Evolutionary conservation across 2,797 vertebrate genomes (phyloP).

Genomic region (Cottoperca gobio): DNA sequence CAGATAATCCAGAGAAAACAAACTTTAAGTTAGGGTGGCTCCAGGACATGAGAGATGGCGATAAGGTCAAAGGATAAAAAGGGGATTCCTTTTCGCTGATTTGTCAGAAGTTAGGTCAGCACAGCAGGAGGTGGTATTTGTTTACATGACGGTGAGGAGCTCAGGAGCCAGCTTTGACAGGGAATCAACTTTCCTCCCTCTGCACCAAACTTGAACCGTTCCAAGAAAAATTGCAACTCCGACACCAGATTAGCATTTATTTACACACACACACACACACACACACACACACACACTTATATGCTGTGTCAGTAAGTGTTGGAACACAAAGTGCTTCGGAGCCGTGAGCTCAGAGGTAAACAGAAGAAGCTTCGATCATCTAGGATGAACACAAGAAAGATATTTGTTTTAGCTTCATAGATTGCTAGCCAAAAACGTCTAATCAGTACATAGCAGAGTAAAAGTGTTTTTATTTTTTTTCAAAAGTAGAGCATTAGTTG

Average conservation of each 20-base stretch:
- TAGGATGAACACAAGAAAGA: constrained; percentile 17
- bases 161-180: constrained; percentile 1
- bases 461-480: neutral
- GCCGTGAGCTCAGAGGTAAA: constrained; percentile 29
- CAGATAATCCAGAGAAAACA: constrained; percentile 80
- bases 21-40: constrained; percentile 70
- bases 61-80: constrained; percentile 48
- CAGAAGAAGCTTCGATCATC: constrained; percentile 17
- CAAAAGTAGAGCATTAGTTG: neutral
- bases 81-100: constrained; percentile 32
- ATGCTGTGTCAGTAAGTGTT: constrained; percentile 33
- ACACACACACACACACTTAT: constrained; percentile 11
- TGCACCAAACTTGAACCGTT: constrained; percentile 12
- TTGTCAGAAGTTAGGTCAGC: constrained; percentile 41
- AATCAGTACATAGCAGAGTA: neutral
- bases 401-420: neutral
- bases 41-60: constrained; percentile 58
- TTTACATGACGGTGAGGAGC: constrained; percentile 39
- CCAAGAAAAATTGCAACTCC: constrained; percentile 27
- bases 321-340: constrained; percentile 3
- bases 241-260: constrained; percentile 26
- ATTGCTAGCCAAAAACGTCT: neutral
- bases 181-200: constrained; percentile 17
- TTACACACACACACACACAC: neutral
- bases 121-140: constrained; percentile 57